phyloP scores from a whole-genome alignment of 1,140 invertebrate genomes.

The Trissolcus basalis region DNA sequence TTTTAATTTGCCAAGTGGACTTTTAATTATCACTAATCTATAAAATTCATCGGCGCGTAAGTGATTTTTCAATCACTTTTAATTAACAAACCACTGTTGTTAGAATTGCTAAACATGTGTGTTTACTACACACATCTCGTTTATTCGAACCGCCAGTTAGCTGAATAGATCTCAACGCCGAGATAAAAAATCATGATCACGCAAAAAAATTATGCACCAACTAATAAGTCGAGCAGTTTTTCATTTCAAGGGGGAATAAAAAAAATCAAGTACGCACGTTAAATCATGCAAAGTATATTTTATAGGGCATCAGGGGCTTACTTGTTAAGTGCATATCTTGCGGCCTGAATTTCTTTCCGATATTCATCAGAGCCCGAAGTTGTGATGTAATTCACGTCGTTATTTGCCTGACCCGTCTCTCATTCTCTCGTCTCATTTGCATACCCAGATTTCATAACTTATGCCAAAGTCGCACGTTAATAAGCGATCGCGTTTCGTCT shows the following conservation, averaged over 20 bases:
- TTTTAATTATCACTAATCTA: no score
- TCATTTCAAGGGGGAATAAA: constrained; percentile 2
- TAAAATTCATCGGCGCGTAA: no score
- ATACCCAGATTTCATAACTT: constrained; percentile 46
- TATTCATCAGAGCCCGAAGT: constrained; percentile 19
- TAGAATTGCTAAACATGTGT: no score
- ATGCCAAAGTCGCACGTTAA: constrained; percentile 13
- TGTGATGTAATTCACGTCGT: constrained; percentile 18
- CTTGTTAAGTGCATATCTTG: constrained; percentile 39
- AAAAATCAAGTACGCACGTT: constrained; percentile 19
- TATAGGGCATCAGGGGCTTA: constrained; percentile 7
- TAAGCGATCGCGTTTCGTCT: constrained; percentile 15
- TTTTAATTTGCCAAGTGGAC: no score
- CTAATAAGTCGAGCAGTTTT: constrained; percentile 1
- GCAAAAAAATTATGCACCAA: neutral
- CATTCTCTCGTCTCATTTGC: constrained; percentile 30
- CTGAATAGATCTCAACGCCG: no score
- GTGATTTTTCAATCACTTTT: no score
- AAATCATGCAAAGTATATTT: constrained; percentile 14
- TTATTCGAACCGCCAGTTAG: no score
- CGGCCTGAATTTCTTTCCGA: constrained; percentile 39
- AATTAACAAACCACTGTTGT: no score
- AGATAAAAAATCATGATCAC: neutral
- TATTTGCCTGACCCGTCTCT: constrained; percentile 24
- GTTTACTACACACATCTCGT: no score